Evolutionary conservation across 2,888 invertebrate species (phyloP).

Genomic region (Nephrotoma guestfalica): DNA sequence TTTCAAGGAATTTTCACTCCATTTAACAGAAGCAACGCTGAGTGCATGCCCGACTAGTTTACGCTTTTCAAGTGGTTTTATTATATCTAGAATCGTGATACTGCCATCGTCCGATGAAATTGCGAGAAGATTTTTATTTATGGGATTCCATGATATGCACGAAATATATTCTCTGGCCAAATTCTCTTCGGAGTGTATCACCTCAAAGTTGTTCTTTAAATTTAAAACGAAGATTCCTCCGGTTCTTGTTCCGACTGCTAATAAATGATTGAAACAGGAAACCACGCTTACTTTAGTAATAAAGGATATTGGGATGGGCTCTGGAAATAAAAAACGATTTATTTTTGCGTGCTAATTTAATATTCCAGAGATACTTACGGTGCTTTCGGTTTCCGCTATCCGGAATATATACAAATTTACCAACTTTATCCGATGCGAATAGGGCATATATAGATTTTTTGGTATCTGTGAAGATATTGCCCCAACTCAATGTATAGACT

Average conservation of each 20-base stretch:
- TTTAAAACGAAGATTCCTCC: slow-evolving; percentile 19
- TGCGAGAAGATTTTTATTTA: slow-evolving; percentile 21
- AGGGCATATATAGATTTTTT: neutral
- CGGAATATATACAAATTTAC: slow-evolving; percentile 6
- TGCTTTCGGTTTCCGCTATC: neutral
- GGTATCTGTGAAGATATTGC: neutral
- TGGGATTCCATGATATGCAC: slow-evolving; percentile 24
- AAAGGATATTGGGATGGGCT: neutral
- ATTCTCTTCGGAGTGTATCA: neutral
- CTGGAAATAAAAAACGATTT: neutral
- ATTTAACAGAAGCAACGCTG: slow-evolving; percentile 21
- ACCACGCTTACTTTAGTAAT: neutral
- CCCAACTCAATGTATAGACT: slow-evolving; percentile 27
- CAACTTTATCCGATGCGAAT: neutral
- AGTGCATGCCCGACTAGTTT: slow-evolving; percentile 7
- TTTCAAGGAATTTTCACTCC: slow-evolving; percentile 24
- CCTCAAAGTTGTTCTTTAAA: neutral
- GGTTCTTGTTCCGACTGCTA: slow-evolving; percentile 24
- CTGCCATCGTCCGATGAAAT: slow-evolving; percentile 17
- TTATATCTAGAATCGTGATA: neutral
- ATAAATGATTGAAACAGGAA: slow-evolving; percentile 5
- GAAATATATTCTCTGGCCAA: slow-evolving; percentile 22
- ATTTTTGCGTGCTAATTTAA: neutral
- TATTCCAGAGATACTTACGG: neutral
- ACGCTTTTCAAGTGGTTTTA: neutral